Percentiles rank a stretch among this genome's conserved stretches.
These are phyloP conservation scores for Babyrousa celebensis DNA, from an alignment of 2,797 vertebrate species.

Conservation along the genomic window DNA sequence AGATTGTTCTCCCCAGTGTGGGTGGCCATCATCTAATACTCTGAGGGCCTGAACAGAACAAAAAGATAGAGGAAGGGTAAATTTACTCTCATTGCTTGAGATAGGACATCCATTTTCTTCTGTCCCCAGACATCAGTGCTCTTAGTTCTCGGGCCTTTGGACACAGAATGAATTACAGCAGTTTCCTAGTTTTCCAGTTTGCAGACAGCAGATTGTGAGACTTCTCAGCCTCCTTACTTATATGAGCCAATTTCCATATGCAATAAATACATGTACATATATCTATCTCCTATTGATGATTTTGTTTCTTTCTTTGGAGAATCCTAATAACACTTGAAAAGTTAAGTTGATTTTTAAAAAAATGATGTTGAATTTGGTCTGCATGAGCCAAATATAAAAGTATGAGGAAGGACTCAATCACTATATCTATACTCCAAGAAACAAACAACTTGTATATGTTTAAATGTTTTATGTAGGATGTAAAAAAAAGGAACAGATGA, in stretches of 20 bases:
- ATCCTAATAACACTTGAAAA: background rate
- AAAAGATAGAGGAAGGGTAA: background rate
- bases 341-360: background rate
- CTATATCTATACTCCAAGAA: background rate
- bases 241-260: background rate
- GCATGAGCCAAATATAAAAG: constrained; percentile 25
- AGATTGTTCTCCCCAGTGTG: background rate
- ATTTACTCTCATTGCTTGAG: background rate
- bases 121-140: background rate
- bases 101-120: background rate
- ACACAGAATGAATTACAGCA: background rate
- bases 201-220: background rate
- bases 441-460: background rate
- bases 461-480: background rate
- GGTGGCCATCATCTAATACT: background rate
- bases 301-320: background rate
- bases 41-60: background rate
- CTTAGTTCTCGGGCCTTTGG: background rate
- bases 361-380: background rate
- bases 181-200: background rate
- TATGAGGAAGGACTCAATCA: background rate
- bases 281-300: background rate
- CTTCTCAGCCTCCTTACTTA: background rate
- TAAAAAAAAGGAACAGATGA: no score
- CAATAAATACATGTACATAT: background rate